These are phyloP conservation scores for Ceyx margarethae DNA, from an alignment of 2,113 vertebrate species.

Conservation along the genomic window DNA sequence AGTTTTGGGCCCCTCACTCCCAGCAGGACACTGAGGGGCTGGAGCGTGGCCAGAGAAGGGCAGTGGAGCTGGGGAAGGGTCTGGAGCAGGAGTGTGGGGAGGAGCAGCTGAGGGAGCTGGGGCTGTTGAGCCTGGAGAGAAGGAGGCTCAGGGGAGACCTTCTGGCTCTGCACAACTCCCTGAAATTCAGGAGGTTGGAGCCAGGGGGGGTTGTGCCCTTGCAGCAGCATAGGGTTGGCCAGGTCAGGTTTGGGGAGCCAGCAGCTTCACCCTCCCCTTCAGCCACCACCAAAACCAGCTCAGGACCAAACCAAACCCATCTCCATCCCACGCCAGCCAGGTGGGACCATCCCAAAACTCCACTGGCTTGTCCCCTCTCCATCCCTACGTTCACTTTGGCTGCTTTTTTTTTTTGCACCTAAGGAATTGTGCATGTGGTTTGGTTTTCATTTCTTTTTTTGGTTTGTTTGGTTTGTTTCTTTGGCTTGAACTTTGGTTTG, in stretches of 20 bases:
- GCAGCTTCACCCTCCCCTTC: neutral
- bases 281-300: neutral
- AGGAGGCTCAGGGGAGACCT: no score
- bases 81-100: neutral
- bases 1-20: neutral
- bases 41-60: neutral
- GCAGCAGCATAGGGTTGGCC: neutral
- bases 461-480: conserved; percentile 66
- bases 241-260: neutral
- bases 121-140: no score
- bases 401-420: conserved; percentile 68
- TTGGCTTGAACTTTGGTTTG: conserved; percentile 73
- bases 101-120: no score
- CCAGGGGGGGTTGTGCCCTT: neutral
- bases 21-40: neutral
- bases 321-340: neutral
- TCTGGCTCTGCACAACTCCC: no score
- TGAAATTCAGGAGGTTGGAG: no score
- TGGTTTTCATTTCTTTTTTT: conserved; percentile 59
- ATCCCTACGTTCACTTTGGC: conserved; percentile 50
- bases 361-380: conserved; percentile 45
- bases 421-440: conserved; percentile 65
- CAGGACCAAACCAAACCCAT: neutral
- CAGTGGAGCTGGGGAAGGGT: no score
- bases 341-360: neutral